Conservation (phyloP, 2,888 invertebrate species). For the Melolontha melolontha region DNA sequence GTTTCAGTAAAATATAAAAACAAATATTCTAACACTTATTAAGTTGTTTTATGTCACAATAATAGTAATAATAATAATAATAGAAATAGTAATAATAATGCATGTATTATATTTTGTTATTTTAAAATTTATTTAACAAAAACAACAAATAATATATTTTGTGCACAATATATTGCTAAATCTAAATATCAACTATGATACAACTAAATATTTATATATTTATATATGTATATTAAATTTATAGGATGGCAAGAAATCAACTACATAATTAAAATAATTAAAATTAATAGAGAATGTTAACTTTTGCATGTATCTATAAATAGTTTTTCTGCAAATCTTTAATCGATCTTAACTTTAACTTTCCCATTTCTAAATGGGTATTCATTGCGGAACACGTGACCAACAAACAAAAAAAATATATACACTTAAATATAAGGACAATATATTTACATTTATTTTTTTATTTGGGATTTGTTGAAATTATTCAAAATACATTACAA, state of each 20-base stretch:
- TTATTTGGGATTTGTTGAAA: constrained; percentile 12
- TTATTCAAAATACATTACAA: constrained; percentile 23
- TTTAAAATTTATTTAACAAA: constrained; percentile 49
- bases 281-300: constrained; percentile 49
- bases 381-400: constrained; percentile 26
- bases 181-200: constrained; percentile 48
- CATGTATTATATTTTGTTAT: constrained; percentile 39
- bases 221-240: constrained; percentile 40
- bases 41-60: constrained; percentile 32
- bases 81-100: no score
- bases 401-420: constrained; percentile 23
- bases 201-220: constrained; percentile 35
- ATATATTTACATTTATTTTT: constrained; percentile 30
- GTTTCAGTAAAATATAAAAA: constrained; percentile 48
- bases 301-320: constrained; percentile 44
- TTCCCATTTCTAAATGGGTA: constrained; percentile 8
- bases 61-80: no score
- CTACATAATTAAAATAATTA: constrained; percentile 48
- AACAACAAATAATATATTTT: constrained; percentile 59
- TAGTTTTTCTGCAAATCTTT: constrained; percentile 20
- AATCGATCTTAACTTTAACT: constrained; percentile 30
- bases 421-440: constrained; percentile 15
- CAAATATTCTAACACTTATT: constrained; percentile 46
- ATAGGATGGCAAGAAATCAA: constrained; percentile 50
- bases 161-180: constrained; percentile 58